Conservation (phyloP, 2,888 invertebrate species). For the Leucophora obtusa region DNA sequence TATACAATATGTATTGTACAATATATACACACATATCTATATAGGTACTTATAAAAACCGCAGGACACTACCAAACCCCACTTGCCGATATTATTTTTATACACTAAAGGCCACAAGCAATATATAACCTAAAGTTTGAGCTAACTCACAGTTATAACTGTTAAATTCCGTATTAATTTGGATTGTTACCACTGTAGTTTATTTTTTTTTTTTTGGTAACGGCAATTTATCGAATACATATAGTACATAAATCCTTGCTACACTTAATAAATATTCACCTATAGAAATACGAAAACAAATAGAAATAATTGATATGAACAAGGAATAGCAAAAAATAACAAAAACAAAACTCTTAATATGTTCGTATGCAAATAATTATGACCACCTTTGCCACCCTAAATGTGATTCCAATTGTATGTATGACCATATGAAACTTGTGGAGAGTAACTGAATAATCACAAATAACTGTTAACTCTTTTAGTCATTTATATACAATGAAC, state of each 20-base stretch:
- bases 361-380: no score
- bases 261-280: not conserved
- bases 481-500: conserved; percentile 7
- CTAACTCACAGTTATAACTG: no score
- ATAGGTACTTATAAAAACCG: conserved; percentile 3
- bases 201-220: no score
- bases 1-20: not conserved
- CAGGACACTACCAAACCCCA: not conserved
- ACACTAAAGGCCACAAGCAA: not conserved
- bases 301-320: not conserved
- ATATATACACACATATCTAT: not conserved
- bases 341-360: not conserved
- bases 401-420: conserved; percentile 4
- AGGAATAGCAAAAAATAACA: not conserved
- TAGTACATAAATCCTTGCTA: no score
- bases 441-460: conserved; percentile 15
- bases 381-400: conserved; percentile 17
- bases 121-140: no score
- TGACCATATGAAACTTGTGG: conserved; percentile 41
- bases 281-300: not conserved
- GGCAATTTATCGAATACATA: no score
- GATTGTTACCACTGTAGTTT: no score
- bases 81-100: not conserved
- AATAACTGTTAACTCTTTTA: conserved; percentile 20
- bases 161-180: no score